Conservation (phyloP, 2,797 vertebrate genomes). For the Staurois parvus region DNA sequence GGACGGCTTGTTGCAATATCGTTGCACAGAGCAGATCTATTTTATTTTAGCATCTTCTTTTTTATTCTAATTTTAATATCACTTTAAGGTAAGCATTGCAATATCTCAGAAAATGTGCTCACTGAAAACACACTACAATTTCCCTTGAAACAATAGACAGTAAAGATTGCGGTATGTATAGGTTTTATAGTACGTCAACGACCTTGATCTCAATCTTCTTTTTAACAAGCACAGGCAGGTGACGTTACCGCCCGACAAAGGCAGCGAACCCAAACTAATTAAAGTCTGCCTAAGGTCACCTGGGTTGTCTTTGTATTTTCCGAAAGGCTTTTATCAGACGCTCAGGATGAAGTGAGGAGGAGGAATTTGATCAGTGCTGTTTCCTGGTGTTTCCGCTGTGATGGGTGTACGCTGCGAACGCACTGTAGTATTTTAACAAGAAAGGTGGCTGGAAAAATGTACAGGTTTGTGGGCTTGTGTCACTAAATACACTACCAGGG, state of each 20-base stretch:
- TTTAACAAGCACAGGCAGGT: slow-evolving; percentile 1
- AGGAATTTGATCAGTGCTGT: neutral
- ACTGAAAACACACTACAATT: too few species aligned
- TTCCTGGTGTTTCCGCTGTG: neutral
- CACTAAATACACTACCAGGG: too few species aligned
- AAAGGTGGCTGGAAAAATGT: neutral
- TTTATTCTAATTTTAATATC: too few species aligned
- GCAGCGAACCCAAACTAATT: neutral
- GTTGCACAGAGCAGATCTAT: too few species aligned
- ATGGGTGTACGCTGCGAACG: neutral
- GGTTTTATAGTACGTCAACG: neutral
- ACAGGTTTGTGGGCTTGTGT: neutral
- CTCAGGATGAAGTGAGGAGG: neutral
- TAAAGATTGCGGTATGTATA: neutral
- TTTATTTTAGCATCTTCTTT: too few species aligned
- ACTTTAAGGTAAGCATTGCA: too few species aligned
- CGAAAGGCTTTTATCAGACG: neutral
- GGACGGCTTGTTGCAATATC: too few species aligned
- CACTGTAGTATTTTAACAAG: neutral
- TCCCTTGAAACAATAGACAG: neutral
- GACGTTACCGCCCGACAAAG: neutral
- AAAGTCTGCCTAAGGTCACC: neutral
- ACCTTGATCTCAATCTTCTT: slow-evolving; percentile 1
- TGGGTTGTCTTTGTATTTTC: neutral
- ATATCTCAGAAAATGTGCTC: too few species aligned